A percentile compares a stretch with the other conserved stretches of the same genome.
Conservation (phyloP, 2,797 vertebrate genomes). For the Austrolebias charrua region DNA sequence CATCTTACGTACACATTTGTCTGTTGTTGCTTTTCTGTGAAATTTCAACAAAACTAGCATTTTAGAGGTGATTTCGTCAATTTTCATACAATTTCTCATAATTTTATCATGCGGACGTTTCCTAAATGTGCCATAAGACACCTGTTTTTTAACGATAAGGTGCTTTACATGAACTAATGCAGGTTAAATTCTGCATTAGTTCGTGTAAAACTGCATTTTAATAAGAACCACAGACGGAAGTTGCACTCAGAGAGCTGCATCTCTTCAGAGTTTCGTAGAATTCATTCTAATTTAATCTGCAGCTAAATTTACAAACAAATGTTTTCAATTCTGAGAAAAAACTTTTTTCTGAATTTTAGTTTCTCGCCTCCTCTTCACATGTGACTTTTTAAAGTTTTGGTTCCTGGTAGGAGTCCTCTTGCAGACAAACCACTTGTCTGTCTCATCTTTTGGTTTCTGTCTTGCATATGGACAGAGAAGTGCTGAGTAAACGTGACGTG, state of each 20-base stretch:
- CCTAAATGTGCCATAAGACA: too few species aligned
- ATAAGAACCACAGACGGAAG: too few species aligned
- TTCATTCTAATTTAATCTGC: too few species aligned
- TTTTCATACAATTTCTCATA: too few species aligned
- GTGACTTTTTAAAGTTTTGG: conserved; percentile 36
- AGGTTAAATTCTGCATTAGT: too few species aligned
- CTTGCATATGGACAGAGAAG: neutral
- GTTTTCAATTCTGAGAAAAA: conserved; percentile 35
- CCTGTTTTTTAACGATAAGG: too few species aligned
- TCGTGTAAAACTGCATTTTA: neutral
- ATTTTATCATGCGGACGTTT: too few species aligned
- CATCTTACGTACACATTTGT: neutral
- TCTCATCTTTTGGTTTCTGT: conserved; percentile 35
- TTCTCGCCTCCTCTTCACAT: conserved; percentile 27
- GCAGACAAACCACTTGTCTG: neutral
- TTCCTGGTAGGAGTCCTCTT: conserved; percentile 34
- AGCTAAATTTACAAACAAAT: neutral
- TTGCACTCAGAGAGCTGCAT: neutral
- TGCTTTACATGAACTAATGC: too few species aligned
- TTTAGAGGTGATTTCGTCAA: too few species aligned
- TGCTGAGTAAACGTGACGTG: conserved; percentile 14
- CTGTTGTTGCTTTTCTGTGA: neutral
- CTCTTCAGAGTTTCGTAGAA: neutral
- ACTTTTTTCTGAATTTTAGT: neutral
- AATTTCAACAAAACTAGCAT: neutral